A percentile compares a stretch with the other conserved stretches of the same genome.
phyloP scores from a whole-genome alignment of 2,113 vertebrate genomes.

The Origma solitaria region DNA sequence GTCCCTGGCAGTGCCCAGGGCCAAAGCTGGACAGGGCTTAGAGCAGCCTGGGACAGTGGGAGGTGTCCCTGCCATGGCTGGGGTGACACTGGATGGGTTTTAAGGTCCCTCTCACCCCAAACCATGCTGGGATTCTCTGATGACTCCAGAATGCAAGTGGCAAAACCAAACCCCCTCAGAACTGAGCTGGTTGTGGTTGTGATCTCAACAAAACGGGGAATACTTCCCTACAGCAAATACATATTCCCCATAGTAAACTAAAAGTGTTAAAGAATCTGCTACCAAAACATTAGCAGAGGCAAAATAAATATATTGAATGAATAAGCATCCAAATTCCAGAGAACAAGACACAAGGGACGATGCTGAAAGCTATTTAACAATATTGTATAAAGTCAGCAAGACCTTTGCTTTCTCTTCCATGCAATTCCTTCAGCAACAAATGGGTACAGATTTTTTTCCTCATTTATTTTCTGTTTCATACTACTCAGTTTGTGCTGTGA shows the following conservation, averaged over 20 bases:
- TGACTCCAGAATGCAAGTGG: background rate
- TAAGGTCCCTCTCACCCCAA: background rate
- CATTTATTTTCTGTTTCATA: background rate
- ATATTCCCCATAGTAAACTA: background rate
- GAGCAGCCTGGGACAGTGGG: accelerated
- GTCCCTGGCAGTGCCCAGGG: background rate
- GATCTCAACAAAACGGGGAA: background rate
- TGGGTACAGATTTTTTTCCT: background rate
- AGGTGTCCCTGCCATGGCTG: background rate
- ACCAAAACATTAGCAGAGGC: background rate
- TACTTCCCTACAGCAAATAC: background rate
- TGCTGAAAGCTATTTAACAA: background rate
- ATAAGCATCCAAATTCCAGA: background rate
- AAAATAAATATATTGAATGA: background rate
- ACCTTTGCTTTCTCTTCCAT: background rate
- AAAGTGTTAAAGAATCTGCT: background rate
- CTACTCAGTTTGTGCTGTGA: background rate
- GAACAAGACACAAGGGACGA: background rate
- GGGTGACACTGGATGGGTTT: accelerated
- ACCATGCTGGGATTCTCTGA: background rate
- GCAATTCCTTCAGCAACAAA: background rate
- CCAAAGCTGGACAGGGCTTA: background rate
- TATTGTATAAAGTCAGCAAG: background rate
- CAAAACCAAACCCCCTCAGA: background rate
- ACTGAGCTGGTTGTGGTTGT: background rate